Conservation (phyloP, 2,888 invertebrate species). For the Resseliella maxima region DNA sequence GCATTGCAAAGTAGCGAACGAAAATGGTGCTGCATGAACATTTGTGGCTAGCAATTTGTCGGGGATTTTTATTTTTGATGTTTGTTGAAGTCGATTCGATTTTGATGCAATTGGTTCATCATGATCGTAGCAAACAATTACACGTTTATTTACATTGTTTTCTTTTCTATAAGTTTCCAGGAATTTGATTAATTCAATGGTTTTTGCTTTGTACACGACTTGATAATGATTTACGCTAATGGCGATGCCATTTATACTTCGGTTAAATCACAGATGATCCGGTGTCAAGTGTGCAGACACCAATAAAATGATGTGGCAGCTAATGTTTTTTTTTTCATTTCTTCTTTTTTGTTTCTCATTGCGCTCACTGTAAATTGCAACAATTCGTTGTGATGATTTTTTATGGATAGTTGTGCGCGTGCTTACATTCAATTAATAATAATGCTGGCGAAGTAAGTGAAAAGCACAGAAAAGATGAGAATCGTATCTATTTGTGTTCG, state of each 20-base stretch:
- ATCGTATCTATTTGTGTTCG: background rate
- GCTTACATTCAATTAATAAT: slow-evolving; percentile 43
- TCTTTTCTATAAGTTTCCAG: background rate
- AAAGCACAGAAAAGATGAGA: background rate
- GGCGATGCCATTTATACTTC: background rate
- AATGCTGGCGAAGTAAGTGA: background rate
- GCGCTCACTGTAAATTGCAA: background rate
- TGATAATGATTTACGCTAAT: slow-evolving; percentile 1
- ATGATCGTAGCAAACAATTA: slow-evolving; percentile 16
- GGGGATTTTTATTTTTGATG: background rate
- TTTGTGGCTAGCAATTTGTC: slow-evolving; percentile 14
- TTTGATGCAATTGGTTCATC: background rate
- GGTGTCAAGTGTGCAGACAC: background rate
- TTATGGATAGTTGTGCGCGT: slow-evolving; percentile 13
- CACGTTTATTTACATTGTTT: background rate
- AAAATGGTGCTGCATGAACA: background rate
- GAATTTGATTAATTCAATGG: slow-evolving; percentile 26
- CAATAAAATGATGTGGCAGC: background rate
- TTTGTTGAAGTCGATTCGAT: background rate
- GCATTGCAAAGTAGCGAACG: background rate
- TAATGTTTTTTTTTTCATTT: background rate
- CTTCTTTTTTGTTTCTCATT: background rate
- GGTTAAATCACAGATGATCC: slow-evolving; percentile 8
- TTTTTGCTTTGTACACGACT: background rate
- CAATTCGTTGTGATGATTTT: background rate